These are phyloP conservation scores for Eristalis intricaria DNA, from an alignment of 2,888 invertebrate genomes.

Conservation along the genomic window DNA sequence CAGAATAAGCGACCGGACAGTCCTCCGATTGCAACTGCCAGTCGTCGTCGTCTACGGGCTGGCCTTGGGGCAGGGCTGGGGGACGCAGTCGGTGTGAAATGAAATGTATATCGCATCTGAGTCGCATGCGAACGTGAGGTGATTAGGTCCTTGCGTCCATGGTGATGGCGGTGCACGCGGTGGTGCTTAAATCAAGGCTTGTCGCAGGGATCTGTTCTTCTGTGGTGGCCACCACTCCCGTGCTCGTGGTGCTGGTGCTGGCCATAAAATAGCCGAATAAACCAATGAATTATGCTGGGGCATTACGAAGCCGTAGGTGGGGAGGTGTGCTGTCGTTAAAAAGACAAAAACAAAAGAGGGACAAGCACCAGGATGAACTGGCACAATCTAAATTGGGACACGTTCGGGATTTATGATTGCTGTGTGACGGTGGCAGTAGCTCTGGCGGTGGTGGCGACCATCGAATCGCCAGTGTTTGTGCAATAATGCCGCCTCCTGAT, in stretches of 20 bases:
- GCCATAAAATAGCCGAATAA: slow-evolving; percentile 60
- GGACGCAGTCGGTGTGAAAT: slow-evolving; percentile 4
- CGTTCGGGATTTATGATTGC: slow-evolving; percentile 58
- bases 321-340: slow-evolving; percentile 59
- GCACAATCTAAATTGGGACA: slow-evolving; percentile 64
- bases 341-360: slow-evolving; percentile 31
- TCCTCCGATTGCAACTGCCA: slow-evolving; percentile 4
- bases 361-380: slow-evolving; percentile 8
- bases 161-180: slow-evolving; percentile 18
- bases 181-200: slow-evolving; percentile 56
- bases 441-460: background rate
- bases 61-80: slow-evolving; percentile 2
- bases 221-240: background rate
- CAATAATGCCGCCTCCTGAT: background rate
- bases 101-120: slow-evolving; percentile 67
- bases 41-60: slow-evolving; percentile 35
- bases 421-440: background rate
- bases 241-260: background rate
- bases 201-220: slow-evolving; percentile 27
- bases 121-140: slow-evolving; percentile 69
- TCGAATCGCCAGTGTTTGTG: background rate
- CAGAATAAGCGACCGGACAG: slow-evolving; percentile 22
- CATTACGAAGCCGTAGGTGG: slow-evolving; percentile 39
- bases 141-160: slow-evolving; percentile 60
- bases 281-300: slow-evolving; percentile 65